These are phyloP conservation scores for Anodontia alba DNA, from an alignment of 2,888 invertebrate genomes.

Conservation along the genomic window DNA sequence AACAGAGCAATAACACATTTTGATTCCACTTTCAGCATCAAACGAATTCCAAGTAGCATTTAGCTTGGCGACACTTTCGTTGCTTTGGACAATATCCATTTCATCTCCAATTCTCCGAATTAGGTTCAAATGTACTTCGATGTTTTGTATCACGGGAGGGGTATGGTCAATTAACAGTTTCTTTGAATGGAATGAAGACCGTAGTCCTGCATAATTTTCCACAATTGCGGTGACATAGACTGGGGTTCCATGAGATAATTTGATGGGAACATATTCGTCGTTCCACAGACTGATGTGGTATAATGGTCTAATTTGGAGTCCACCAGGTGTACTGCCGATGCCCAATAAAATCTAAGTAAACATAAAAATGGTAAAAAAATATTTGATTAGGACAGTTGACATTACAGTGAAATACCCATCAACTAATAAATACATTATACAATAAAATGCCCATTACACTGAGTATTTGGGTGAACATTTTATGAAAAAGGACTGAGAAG, in stretches of 20 bases:
- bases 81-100: not conserved
- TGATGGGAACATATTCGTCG: slow-evolving; percentile 24
- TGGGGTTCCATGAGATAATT: slow-evolving; percentile 51
- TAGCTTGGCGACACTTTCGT: not conserved
- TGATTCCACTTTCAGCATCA: slow-evolving; percentile 38
- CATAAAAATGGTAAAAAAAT: not conserved
- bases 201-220: slow-evolving; percentile 61
- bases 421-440: too few relatives aligned
- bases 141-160: slow-evolving; percentile 48
- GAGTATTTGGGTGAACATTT: too few relatives aligned
- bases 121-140: not conserved
- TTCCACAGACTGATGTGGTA: slow-evolving; percentile 12
- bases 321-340: slow-evolving; percentile 47
- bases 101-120: too few relatives aligned
- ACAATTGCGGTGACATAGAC: slow-evolving; percentile 53
- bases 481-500: too few relatives aligned
- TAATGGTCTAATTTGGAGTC: slow-evolving; percentile 43
- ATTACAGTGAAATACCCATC: too few relatives aligned
- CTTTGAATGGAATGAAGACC: slow-evolving; percentile 43
- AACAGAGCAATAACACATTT: slow-evolving; percentile 26
- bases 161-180: slow-evolving; percentile 62
- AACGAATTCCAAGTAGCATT: slow-evolving; percentile 24
- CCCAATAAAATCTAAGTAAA: slow-evolving; percentile 30
- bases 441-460: too few relatives aligned
- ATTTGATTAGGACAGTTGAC: too few relatives aligned